These are phyloP conservation scores for Romanomermis culicivorax DNA, from an alignment of 2,888 invertebrate species.

Conservation along the genomic window DNA sequence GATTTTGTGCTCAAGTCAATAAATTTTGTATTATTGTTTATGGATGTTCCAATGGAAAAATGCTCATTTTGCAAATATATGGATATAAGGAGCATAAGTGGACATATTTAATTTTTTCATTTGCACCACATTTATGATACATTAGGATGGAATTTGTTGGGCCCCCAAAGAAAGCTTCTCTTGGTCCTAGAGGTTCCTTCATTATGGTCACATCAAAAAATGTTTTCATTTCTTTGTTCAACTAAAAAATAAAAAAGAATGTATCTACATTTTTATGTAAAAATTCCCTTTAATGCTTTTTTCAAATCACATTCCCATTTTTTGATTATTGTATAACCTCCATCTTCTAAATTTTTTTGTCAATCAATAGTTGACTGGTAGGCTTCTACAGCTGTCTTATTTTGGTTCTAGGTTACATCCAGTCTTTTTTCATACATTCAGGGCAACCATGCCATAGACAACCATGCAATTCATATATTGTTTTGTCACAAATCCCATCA, in stretches of 20 bases:
- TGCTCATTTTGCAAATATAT: no score
- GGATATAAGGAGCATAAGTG: constrained; percentile 21
- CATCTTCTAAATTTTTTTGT: neutral
- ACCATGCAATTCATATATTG: constrained; percentile 14
- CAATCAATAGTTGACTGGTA: neutral
- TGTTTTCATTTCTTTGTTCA: neutral
- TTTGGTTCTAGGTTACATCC: neutral
- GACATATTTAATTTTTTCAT: constrained; percentile 17
- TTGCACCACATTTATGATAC: constrained; percentile 12
- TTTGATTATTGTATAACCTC: constrained; percentile 13
- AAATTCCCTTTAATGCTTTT: neutral
- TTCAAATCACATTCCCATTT: constrained; percentile 19
- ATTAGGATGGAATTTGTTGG: constrained; percentile 18
- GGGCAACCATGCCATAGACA: constrained; percentile 11
- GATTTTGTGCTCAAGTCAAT: neutral
- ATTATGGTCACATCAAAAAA: neutral
- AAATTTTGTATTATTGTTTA: constrained; percentile 6
- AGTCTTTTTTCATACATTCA: no score
- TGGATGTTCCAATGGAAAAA: constrained; percentile 14
- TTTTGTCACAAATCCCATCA: constrained; percentile 11
- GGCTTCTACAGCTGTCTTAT: no score
- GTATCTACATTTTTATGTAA: neutral
- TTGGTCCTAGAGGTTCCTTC: neutral
- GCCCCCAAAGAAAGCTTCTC: constrained; percentile 19
- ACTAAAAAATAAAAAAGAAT: constrained; percentile 12